Conservation (phyloP, 2,888 invertebrate species). For the Ryuthela nishihirai region DNA sequence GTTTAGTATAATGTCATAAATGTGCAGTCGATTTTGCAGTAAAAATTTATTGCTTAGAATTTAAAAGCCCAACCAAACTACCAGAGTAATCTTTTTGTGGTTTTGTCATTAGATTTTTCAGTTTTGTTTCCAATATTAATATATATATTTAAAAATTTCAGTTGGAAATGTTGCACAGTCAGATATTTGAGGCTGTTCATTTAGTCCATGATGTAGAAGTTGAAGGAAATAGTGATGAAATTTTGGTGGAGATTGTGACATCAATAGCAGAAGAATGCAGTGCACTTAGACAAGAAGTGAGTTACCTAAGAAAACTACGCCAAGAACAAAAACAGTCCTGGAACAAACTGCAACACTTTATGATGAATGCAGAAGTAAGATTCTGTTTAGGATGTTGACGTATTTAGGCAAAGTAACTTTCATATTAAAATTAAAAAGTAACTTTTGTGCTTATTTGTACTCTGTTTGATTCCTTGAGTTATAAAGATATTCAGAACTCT, state of each 20-base stretch:
- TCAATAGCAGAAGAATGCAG: slow-evolving; percentile 32
- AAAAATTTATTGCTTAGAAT: too few relatives aligned
- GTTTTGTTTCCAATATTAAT: background rate
- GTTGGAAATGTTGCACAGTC: slow-evolving; percentile 10
- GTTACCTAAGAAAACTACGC: slow-evolving; percentile 26
- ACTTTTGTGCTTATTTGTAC: too few relatives aligned
- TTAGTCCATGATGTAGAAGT: slow-evolving; percentile 26
- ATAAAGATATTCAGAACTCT: too few relatives aligned
- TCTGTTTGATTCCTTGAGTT: too few relatives aligned
- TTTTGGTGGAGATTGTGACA: slow-evolving; percentile 18
- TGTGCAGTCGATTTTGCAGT: too few relatives aligned
- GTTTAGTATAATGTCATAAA: too few relatives aligned
- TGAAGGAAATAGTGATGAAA: slow-evolving; percentile 26
- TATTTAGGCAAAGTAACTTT: too few relatives aligned
- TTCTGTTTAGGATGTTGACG: too few relatives aligned
- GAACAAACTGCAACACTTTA: slow-evolving; percentile 28
- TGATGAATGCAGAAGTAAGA: slow-evolving; percentile 31
- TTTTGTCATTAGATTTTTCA: too few relatives aligned
- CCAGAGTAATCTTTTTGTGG: too few relatives aligned
- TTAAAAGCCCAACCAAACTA: too few relatives aligned
- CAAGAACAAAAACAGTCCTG: slow-evolving; percentile 27
- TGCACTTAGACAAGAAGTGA: slow-evolving; percentile 30
- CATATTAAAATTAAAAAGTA: too few relatives aligned
- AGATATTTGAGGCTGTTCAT: slow-evolving; percentile 16
- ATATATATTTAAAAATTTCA: background rate